Percentiles rank a stretch among this genome's conserved stretches.
Evolutionary conservation across 2,113 vertebrate genomes (phyloP).

Genomic region (Aspiorhynchus laticeps): DNA sequence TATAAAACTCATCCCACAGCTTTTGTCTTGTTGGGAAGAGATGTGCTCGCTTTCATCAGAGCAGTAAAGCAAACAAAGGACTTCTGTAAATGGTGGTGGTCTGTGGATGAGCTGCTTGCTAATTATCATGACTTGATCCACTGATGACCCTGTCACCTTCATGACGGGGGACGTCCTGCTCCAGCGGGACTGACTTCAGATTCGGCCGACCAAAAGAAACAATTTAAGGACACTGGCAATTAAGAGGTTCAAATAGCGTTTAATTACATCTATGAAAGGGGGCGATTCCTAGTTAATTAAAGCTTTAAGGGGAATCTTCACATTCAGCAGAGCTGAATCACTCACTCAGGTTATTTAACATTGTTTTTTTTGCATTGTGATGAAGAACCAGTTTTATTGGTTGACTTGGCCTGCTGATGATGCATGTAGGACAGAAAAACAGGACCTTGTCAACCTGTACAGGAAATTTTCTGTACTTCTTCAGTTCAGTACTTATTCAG

Average conservation of each 20-base stretch:
- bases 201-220: constrained; percentile 48
- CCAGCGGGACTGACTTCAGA: constrained; percentile 41
- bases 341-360: background rate
- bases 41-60: background rate
- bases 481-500: background rate
- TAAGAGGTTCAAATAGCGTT: constrained; percentile 62
- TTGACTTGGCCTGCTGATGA: constrained; percentile 44
- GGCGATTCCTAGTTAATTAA: constrained; percentile 60
- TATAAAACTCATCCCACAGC: background rate
- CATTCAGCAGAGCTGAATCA: constrained; percentile 61
- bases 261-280: constrained; percentile 61
- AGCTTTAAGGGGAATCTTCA: constrained; percentile 57
- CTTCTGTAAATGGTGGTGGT: background rate
- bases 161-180: constrained; percentile 12
- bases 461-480: too few species aligned
- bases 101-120: background rate
- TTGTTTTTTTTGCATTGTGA: constrained; percentile 47
- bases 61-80: background rate
- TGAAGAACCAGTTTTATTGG: constrained; percentile 58
- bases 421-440: constrained; percentile 47
- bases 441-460: background rate
- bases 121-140: constrained; percentile 13
- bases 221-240: constrained; percentile 55
- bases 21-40: background rate
- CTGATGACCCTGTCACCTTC: background rate